Evolutionary conservation across 2,888 invertebrate genomes (phyloP).

Genomic region (Aromia moschata): DNA sequence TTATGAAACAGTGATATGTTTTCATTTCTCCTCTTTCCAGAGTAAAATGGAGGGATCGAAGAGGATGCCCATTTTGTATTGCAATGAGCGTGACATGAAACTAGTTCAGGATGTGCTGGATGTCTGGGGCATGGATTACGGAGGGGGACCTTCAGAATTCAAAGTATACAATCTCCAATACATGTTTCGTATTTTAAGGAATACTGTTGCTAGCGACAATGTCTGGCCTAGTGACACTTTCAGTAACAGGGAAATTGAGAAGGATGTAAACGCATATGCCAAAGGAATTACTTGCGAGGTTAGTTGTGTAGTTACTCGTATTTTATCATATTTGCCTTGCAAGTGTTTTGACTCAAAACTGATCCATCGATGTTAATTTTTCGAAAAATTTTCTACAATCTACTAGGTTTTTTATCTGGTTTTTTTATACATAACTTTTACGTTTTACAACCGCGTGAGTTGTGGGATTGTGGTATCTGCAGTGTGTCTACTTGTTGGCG

Average conservation of each 20-base stretch:
- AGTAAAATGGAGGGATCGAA: slow-evolving; percentile 31
- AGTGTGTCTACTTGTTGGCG: too few species aligned
- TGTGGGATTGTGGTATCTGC: too few species aligned
- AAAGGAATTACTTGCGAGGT: slow-evolving; percentile 59
- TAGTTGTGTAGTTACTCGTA: too few species aligned
- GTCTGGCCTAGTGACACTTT: slow-evolving; percentile 46
- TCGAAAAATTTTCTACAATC: too few species aligned
- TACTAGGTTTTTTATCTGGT: too few species aligned
- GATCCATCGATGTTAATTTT: too few species aligned
- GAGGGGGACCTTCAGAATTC: slow-evolving; percentile 34
- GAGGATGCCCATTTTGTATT: slow-evolving; percentile 44
- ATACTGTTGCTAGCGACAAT: slow-evolving; percentile 42
- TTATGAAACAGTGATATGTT: too few species aligned
- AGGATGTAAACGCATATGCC: slow-evolving; percentile 56
- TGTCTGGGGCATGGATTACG: slow-evolving; percentile 47
- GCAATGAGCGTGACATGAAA: slow-evolving; percentile 42
- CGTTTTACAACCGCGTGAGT: too few species aligned
- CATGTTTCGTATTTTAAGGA: slow-evolving; percentile 55
- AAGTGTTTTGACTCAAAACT: too few species aligned
- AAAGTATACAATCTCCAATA: slow-evolving; percentile 56
- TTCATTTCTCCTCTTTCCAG: too few species aligned
- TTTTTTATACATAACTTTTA: too few species aligned
- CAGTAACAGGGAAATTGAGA: slow-evolving; percentile 57
- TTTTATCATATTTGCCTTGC: too few species aligned
- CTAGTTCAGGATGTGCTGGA: slow-evolving; percentile 57